Evolutionary conservation across 2,797 vertebrate species (phyloP).

Genomic region (Ptychobarbus kaznakovi): DNA sequence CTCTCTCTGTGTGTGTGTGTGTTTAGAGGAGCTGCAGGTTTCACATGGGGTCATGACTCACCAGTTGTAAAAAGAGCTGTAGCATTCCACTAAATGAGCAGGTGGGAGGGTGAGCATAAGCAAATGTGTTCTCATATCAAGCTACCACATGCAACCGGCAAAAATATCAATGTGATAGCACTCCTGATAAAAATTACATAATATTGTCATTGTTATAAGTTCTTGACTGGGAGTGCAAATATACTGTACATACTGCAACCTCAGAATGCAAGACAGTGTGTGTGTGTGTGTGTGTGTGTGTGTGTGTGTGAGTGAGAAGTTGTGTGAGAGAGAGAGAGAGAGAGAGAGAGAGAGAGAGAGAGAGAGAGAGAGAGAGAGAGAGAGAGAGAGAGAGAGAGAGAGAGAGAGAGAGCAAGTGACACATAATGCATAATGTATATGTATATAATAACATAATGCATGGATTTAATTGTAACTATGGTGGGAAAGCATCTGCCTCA

Average conservation of each 20-base stretch:
- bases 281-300: neutral
- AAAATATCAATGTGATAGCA: neutral
- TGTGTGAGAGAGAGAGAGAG: too few species aligned
- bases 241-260: neutral
- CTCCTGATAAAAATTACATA: slow-evolving; percentile 16
- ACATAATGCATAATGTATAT: neutral
- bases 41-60: slow-evolving; percentile 66
- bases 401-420: too few species aligned
- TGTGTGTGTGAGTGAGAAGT: neutral
- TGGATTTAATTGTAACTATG: neutral
- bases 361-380: too few species aligned
- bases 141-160: neutral
- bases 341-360: too few species aligned
- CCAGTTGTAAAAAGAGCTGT: slow-evolving; percentile 60
- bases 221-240: neutral
- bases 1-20: neutral
- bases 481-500: neutral
- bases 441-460: too few species aligned
- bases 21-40: slow-evolving; percentile 9
- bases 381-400: too few species aligned
- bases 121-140: neutral
- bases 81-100: slow-evolving; percentile 47
- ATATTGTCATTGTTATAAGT: neutral
- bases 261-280: neutral
- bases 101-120: slow-evolving; percentile 24